phyloP scores from a whole-genome alignment of 1,140 invertebrate species.

The Tetramorium alpestre region DNA sequence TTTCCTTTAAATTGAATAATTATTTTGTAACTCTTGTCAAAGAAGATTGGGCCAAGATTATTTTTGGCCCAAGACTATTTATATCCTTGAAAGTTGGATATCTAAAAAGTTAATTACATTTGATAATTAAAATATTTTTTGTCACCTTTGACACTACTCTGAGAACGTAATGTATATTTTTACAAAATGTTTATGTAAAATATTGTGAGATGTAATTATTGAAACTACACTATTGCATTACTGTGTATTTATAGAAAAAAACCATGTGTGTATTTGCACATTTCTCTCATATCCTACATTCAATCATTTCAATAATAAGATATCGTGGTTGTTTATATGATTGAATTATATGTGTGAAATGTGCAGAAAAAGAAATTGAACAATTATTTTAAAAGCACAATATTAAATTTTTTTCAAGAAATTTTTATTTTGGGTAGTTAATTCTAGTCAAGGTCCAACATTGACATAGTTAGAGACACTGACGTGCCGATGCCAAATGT shows the following conservation, averaged over 20 bases:
- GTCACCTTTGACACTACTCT: neutral
- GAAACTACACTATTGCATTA: neutral
- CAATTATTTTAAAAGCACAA: slow-evolving; percentile 10
- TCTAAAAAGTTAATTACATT: slow-evolving; percentile 11
- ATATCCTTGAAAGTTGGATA: slow-evolving; percentile 58
- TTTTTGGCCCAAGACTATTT: slow-evolving; percentile 62
- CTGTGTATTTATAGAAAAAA: slow-evolving; percentile 19
- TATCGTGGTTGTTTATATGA: no score
- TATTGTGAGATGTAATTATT: neutral
- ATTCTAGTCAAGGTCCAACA: slow-evolving; percentile 77
- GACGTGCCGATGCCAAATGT: slow-evolving; percentile 73
- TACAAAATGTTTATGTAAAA: neutral
- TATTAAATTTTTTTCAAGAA: slow-evolving; percentile 68
- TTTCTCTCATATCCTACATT: neutral
- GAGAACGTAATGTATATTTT: neutral
- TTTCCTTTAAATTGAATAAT: slow-evolving; percentile 61
- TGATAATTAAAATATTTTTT: neutral
- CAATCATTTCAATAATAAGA: neutral
- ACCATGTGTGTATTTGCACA: neutral
- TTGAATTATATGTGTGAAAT: neutral
- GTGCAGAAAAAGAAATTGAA: neutral
- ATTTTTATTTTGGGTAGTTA: slow-evolving; percentile 62
- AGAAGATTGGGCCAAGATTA: slow-evolving; percentile 72
- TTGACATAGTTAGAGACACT: slow-evolving; percentile 73
- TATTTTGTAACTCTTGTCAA: slow-evolving; percentile 65